Percentiles rank a stretch among this genome's conserved stretches.
phyloP scores from a whole-genome alignment of 1,140 invertebrate species.

The Eueides isabella region DNA sequence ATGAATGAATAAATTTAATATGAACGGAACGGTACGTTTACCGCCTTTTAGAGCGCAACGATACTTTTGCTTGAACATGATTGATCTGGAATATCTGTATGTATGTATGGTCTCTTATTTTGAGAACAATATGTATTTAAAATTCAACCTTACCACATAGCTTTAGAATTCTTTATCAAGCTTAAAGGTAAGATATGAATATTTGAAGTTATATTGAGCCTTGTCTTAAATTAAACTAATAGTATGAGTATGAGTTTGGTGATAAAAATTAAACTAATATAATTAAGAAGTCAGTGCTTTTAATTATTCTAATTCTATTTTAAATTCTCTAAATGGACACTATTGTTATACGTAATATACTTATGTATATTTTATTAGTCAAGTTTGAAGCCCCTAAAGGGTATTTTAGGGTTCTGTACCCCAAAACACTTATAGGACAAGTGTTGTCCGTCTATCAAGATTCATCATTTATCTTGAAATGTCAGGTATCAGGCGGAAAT shows the following conservation, averaged over 20 bases:
- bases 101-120: not conserved
- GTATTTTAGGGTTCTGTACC: too few relatives aligned
- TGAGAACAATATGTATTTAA: not conserved
- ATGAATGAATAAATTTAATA: not conserved
- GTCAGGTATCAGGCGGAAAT: too few relatives aligned
- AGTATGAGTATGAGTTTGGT: constrained; percentile 29
- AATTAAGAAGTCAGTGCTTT: not conserved
- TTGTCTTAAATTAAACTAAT: constrained; percentile 40
- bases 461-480: too few relatives aligned
- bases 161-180: not conserved
- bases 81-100: constrained; percentile 25
- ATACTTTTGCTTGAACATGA: constrained; percentile 21
- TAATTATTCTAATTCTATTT: not conserved
- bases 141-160: constrained; percentile 3
- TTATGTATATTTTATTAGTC: too few relatives aligned
- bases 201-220: constrained; percentile 20
- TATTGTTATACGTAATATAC: not conserved
- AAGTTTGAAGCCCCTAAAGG: too few relatives aligned
- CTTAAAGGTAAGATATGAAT: constrained; percentile 11
- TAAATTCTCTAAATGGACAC: not conserved
- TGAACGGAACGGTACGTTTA: constrained; percentile 5
- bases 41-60: constrained; percentile 17
- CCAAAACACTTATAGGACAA: too few relatives aligned
- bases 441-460: too few relatives aligned
- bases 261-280: constrained; percentile 23